Evolutionary conservation across 2,888 invertebrate genomes (phyloP), one percentile per base, ranked within the genome.

Genomic region (Dione vanillae): DNA sequence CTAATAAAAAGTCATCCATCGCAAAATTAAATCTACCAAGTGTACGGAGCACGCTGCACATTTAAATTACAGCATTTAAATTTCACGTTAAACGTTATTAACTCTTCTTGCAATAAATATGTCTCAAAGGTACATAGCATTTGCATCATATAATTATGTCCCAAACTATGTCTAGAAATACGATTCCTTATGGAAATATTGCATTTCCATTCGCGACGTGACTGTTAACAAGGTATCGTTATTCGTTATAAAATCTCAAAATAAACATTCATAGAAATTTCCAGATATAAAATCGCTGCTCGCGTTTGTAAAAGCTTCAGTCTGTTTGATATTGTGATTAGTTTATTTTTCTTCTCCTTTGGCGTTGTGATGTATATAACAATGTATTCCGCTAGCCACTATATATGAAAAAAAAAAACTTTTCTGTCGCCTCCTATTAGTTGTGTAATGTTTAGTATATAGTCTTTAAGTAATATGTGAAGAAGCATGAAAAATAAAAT

Each of bases 41-140:
- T 67, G 65, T 40, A 59, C 67, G n/a, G 49, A 35, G 58, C 67
- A 40, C 73, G 62, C 19, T 68, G 52, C 49, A 72, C 71, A 67
- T 72, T 74, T 69, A 69, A 72, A 74, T 70, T 66, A 69, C 65
- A 73, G 47, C 80, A 79, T 79, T 80, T 77, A 78, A 79, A 81
- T 82, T 86, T 86, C 84, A 86, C 85, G 85, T 85, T 83, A 85
- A 85, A 78, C 77, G 79, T 83, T 86, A 88, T 86, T 88, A 88
- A 87, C 84, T 87, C 85, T 84, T 83, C 82, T 76, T 70, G 84
- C 81, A 84, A 86, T 90, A 89, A 89, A 90, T 88, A 84, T 82
- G 85, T 85, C 85, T 85, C 76, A 80, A 79, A 82, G 79, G 79
- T 81, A 85, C 85, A 83, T 77, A 78, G 82, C 81, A 87, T 88